Evolutionary conservation across 2,797 vertebrate species (phyloP).

Genomic region (Sardinella longiceps): DNA sequence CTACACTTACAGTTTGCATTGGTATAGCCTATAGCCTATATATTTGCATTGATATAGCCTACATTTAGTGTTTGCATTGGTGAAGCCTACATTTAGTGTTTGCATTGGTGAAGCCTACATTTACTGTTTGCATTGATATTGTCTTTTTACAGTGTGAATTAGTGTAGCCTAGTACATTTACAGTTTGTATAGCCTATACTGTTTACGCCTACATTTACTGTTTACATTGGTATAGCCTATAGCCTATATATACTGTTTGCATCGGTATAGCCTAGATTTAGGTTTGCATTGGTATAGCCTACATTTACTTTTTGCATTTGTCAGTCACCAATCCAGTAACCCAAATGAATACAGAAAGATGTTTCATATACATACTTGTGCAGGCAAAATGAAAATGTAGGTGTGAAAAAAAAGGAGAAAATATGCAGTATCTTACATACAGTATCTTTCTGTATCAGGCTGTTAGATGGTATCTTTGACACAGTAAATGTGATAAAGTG

Average conservation of each 20-base stretch:
- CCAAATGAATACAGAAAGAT: background rate
- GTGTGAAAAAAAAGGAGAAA: background rate
- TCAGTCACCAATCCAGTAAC: background rate
- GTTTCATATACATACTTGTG: background rate
- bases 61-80: background rate
- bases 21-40: no score
- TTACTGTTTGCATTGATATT: background rate
- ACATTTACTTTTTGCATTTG: background rate
- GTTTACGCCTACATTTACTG: no score
- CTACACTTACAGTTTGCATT: background rate
- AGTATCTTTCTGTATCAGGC: background rate
- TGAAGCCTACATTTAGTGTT: background rate
- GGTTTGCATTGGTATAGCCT: no score
- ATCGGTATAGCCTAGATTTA: no score
- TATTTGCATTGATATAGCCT: no score
- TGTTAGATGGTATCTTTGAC: background rate
- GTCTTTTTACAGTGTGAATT: no score
- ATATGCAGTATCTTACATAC: no score
- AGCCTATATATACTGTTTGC: no score
- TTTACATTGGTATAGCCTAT: no score
- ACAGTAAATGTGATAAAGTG: background rate
- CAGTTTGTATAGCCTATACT: no score
- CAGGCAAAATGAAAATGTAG: background rate
- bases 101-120: background rate
- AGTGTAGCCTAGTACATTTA: no score